Base-by-base conservation (phyloP, 2,797 vertebrate genomes). In the Tolypeutes matacus region DNA sequence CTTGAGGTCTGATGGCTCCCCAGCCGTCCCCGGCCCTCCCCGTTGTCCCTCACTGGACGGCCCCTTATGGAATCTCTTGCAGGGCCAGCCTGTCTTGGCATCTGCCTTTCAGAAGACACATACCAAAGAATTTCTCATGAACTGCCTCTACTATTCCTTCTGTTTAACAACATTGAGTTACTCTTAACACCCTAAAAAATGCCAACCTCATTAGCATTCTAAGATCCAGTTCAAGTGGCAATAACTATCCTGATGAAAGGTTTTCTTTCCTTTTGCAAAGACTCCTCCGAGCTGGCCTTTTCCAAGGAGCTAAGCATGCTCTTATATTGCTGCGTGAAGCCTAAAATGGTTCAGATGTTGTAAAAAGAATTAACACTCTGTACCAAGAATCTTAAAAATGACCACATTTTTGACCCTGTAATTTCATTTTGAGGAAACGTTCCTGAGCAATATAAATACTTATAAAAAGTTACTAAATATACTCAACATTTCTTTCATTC, bases 331-430 rank as follows among this genome's bases (percentile, higher is more conserved):
- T 31, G 65, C 31, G 9, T 27, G 31, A 39, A 12, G 18, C 15
- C 2, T 18, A 42, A 70, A 49, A 14, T 49, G 46, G 25, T 27
- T 73, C 80, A 17, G 42, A 73, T 10, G 36, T 56, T 46, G 3
- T 75, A 42, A n/a, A 70, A 75, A 80, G 60, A 83, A 82, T 11
- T 15, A 64, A 56, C 2, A 5, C 27, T 0, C 0, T 23, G 34
- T 42, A 23, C 60, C 69, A 86, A 85, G 39, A 76, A 86, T 70
- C 60, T 84, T n/a, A 64, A 85, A 81, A 72, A 76, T n/a, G 62
- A 39, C 65, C 29, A 2, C 27, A 27, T 4, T 62, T 89, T 91
- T 91, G 34, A 86, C 49, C 65, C 27, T 29, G 34, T 36, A 21
- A 39, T 75, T 94, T 89, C 58, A 36, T 86, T 51, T 56, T 21